Conservation (phyloP, 2,888 invertebrate species). For the Parnassius apollo region DNA sequence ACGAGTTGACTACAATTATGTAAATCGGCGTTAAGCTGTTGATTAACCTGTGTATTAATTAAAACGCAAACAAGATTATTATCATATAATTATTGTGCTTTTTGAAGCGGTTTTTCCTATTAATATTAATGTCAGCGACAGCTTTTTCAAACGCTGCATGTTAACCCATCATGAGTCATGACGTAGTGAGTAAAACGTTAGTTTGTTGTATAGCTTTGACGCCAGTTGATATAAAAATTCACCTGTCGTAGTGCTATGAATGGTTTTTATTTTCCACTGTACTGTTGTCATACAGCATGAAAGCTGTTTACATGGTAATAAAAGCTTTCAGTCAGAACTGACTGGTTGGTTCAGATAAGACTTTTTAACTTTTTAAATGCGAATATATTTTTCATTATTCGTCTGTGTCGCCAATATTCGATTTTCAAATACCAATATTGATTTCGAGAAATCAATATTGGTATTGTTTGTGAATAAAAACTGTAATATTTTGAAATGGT, state of each 20-base stretch:
- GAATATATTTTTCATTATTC: too few species aligned
- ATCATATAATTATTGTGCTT: conserved; percentile 37
- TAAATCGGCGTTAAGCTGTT: conserved; percentile 39
- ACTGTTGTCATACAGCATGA: conserved; percentile 6
- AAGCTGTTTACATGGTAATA: neutral
- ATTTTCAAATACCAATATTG: too few species aligned
- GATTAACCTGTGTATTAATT: conserved; percentile 45
- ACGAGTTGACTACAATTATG: conserved; percentile 42
- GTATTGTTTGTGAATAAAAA: too few species aligned
- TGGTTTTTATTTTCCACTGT: conserved; percentile 14
- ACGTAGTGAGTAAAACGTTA: conserved; percentile 9
- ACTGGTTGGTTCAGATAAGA: conserved; percentile 7
- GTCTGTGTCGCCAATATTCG: too few species aligned
- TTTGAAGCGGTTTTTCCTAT: conserved; percentile 34
- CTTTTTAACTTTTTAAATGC: too few species aligned
- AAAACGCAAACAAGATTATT: conserved; percentile 42
- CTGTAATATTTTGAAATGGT: too few species aligned
- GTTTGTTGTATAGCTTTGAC: conserved; percentile 10
- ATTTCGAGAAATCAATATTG: too few species aligned
- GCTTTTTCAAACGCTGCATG: conserved; percentile 19
- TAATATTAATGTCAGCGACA: conserved; percentile 34
- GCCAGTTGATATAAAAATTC: conserved; percentile 9
- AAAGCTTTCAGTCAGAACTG: conserved; percentile 15
- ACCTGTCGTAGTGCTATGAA: conserved; percentile 7
- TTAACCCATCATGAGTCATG: conserved; percentile 5